These are phyloP conservation scores for Aplysia californica DNA, from an alignment of 1,140 invertebrate genomes.

Conservation along the genomic window DNA sequence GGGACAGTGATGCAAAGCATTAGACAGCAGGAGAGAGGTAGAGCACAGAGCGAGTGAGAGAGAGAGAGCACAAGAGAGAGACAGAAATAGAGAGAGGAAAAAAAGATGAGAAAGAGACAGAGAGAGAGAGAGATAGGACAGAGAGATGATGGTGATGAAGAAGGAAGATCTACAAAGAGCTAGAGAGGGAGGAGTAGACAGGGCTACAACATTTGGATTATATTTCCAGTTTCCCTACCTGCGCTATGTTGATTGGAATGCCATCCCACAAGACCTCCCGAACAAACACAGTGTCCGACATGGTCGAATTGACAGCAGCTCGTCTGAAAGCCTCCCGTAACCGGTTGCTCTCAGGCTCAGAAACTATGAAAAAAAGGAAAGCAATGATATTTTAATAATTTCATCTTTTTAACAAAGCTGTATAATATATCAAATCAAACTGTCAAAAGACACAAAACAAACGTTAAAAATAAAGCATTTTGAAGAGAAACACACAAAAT, in stretches of 20 bases:
- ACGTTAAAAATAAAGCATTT: neutral
- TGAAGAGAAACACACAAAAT: no score
- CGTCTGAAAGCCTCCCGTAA: constrained; percentile 87
- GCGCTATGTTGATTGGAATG: constrained; percentile 81
- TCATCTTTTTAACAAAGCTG: neutral
- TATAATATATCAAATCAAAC: neutral
- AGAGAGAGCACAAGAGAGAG: no score
- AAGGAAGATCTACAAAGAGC: neutral
- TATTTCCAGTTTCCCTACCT: no score
- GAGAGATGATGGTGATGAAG: neutral
- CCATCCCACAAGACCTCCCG: constrained; percentile 86
- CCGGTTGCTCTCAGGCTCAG: constrained; percentile 82
- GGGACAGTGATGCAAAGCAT: no score
- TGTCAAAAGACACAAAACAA: neutral
- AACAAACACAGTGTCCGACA: constrained; percentile 81
- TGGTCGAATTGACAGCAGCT: constrained; percentile 76
- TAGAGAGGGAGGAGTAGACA: neutral
- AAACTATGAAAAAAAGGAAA: constrained; percentile 75
- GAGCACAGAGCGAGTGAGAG: no score
- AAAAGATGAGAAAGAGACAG: neutral
- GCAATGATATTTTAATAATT: neutral
- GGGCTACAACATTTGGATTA: no score
- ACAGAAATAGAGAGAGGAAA: no score
- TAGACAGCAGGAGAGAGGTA: no score
- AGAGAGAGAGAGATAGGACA: neutral